Conservation (phyloP, 2,113 vertebrate genomes). For the Tyto alba region DNA sequence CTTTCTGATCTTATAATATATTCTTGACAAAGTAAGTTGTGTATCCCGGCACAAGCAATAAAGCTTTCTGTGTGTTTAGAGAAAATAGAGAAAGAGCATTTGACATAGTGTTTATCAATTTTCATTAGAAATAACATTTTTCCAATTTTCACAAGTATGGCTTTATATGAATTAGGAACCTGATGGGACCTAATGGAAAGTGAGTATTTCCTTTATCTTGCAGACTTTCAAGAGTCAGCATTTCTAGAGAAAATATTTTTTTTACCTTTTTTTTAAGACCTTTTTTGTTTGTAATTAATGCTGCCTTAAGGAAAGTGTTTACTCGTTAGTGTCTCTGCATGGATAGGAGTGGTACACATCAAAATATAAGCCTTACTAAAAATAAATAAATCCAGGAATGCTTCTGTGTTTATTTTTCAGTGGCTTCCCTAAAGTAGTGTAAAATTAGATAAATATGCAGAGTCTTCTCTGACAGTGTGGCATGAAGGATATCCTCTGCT, state of each 20-base stretch:
- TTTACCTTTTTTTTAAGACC: accelerated
- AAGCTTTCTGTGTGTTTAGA: neutral
- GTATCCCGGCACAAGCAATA: neutral
- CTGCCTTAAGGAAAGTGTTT: neutral
- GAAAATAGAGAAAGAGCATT: neutral
- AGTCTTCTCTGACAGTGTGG: neutral
- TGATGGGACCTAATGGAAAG: neutral
- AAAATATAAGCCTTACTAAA: neutral
- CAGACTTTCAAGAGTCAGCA: neutral
- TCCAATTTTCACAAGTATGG: neutral
- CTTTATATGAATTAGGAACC: neutral
- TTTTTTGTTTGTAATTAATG: neutral
- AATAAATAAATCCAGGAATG: neutral
- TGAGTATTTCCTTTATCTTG: neutral
- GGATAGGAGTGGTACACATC: neutral
- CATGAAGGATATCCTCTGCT: neutral
- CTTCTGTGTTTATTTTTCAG: neutral
- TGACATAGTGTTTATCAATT: neutral
- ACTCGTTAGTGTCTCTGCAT: neutral
- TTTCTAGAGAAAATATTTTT: neutral
- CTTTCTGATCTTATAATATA: neutral
- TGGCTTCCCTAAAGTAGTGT: neutral
- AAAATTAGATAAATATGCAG: neutral
- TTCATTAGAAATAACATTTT: neutral
- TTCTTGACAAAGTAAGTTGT: neutral